Base-by-base conservation (phyloP, 2,113 vertebrate genomes). In the Grantiella picta region DNA sequence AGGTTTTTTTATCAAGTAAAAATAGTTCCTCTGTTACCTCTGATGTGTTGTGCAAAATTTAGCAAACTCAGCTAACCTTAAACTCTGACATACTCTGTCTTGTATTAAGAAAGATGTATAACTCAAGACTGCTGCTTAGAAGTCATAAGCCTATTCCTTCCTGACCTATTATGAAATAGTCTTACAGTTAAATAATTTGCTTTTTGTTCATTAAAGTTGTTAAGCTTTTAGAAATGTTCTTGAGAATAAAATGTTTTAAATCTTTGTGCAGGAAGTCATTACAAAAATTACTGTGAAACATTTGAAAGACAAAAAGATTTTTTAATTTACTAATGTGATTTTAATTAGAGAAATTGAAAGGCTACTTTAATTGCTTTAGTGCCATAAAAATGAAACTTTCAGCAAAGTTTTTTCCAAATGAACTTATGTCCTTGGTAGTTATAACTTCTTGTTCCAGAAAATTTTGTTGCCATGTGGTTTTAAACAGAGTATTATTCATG, bases 341-440 rank as follows among this genome's bases (percentile, higher is more conserved):
- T 91, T 84, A 72, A 93, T 90, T 93, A 90, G 36, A 82, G 79
- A 90, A 94, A 79, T 38, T 42, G 33, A 64, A 94, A 82, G 53
- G 38, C 63, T 60, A 35, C 14, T 90, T 63, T 68, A 91, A 84
- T 71, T 79, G 27, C 65, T 91, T 73, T 78, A 82, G 38, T 87
- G 72, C 24, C 52, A 28, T 63, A 84, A 82, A 90, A 82, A 69
- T 52, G 11, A 82, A 42, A 22, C 44, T 50, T 91, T 81, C 56
- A 31, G 4, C 60, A 57, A 59, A 73, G 23, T 75, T 57, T 66
- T 86, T 81, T 47, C 20, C 28, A 80, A 36, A 57, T 76, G 53
- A 72, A 36, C 59, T 88, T 76, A 4, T 50, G 72, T 38, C 54
- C 56, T 83, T 89, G 35, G 19, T 73, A 82, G 50, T 22, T 47